Evolutionary conservation across 2,888 invertebrate genomes (phyloP).

Genomic region (Oscheius sp.): DNA sequence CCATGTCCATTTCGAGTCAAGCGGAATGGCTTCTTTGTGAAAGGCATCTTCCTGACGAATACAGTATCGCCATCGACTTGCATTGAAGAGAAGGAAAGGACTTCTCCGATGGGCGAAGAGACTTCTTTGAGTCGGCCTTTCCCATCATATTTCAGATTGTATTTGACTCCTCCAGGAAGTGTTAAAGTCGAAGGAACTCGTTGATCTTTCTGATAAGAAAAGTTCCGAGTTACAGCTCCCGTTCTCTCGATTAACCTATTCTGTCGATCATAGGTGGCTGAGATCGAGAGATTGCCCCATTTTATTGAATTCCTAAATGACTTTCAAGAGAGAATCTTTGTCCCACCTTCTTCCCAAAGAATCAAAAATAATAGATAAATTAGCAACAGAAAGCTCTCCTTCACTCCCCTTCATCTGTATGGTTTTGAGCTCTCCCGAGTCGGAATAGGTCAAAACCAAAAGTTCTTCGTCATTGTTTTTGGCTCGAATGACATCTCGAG

Average conservation of each 20-base stretch:
- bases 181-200: constrained; percentile 32
- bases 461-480: constrained; percentile 39
- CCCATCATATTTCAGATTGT: constrained; percentile 37
- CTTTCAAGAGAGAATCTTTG: too few species aligned
- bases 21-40: constrained; percentile 34
- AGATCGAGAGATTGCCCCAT: constrained; percentile 41
- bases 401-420: constrained; percentile 28
- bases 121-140: constrained; percentile 39
- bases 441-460: constrained; percentile 39
- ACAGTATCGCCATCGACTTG: constrained; percentile 37
- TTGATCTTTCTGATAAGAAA: constrained; percentile 35
- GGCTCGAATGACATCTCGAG: constrained; percentile 17
- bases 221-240: constrained; percentile 32
- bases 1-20: constrained; percentile 27
- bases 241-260: constrained; percentile 41
- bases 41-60: constrained; percentile 25
- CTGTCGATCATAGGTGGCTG: constrained; percentile 35
- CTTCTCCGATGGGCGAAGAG: constrained; percentile 36
- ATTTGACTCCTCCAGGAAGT: constrained; percentile 2
- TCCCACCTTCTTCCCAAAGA: constrained; percentile 30
- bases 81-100: constrained; percentile 35
- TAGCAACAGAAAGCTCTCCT: constrained; percentile 28
- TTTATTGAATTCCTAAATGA: constrained; percentile 29
- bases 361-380: constrained; percentile 37
- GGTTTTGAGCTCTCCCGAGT: constrained; percentile 32